phyloP scores from a whole-genome alignment of 2,113 vertebrate species.

The Tragelaphus scriptus region DNA sequence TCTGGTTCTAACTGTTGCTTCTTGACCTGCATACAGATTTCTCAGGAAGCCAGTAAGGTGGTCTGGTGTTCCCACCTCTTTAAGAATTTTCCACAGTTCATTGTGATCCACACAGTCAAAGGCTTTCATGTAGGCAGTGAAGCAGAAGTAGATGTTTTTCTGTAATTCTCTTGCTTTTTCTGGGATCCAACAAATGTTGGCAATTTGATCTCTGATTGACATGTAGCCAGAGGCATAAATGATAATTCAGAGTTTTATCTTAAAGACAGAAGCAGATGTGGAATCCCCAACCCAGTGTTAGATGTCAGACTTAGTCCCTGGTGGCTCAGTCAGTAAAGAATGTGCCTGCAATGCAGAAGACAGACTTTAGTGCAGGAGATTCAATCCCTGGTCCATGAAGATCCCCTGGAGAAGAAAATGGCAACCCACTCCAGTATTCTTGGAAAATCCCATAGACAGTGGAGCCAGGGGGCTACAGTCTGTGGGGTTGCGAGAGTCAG shows the following conservation, averaged over 20 bases:
- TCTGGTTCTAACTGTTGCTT: background rate
- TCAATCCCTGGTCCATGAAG: background rate
- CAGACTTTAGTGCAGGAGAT: background rate
- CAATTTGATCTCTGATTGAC: background rate
- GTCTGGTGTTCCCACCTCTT: background rate
- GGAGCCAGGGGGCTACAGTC: background rate
- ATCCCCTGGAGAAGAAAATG: background rate
- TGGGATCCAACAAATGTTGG: background rate
- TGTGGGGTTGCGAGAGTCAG: background rate
- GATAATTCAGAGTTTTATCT: conserved; percentile 20
- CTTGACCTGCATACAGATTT: background rate
- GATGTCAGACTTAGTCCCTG: background rate
- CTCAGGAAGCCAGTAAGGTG: background rate
- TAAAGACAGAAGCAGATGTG: conserved; percentile 30
- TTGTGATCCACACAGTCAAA: background rate
- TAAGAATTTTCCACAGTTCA: background rate
- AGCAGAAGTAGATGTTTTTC: background rate
- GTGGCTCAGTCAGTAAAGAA: background rate
- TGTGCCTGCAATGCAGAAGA: background rate
- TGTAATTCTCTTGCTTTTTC: background rate
- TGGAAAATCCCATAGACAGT: background rate
- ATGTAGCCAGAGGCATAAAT: conserved; percentile 29
- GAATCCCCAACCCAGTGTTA: background rate
- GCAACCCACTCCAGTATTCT: background rate
- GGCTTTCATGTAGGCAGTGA: background rate